These are phyloP conservation scores for Metellina segmentata DNA, from an alignment of 2,888 invertebrate genomes.

Conservation along the genomic window DNA sequence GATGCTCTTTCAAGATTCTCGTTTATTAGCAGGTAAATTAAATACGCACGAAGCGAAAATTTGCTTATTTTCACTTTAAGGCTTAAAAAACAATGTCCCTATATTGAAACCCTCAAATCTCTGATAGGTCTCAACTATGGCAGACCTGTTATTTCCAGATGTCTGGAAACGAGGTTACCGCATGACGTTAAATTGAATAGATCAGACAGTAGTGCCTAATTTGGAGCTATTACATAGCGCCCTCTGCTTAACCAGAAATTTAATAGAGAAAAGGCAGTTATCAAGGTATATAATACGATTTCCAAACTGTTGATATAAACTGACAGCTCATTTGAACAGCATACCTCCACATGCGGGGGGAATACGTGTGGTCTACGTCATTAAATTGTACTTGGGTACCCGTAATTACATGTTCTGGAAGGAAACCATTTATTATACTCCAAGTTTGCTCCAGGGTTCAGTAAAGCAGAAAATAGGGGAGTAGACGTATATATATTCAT, in stretches of 20 bases:
- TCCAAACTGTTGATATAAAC: not conserved
- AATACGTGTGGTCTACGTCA: not conserved
- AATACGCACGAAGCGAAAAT: too few species aligned
- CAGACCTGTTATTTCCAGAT: too few species aligned
- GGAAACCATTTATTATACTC: conserved; percentile 12
- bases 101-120: too few species aligned
- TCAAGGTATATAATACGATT: not conserved
- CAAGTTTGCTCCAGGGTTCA: not conserved
- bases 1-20: too few species aligned
- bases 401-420: conserved; percentile 1
- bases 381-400: not conserved
- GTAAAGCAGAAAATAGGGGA: not conserved
- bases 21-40: too few species aligned
- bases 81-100: too few species aligned
- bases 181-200: too few species aligned
- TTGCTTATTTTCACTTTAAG: too few species aligned
- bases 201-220: too few species aligned
- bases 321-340: not conserved
- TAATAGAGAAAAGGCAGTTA: not conserved
- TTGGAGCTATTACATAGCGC: not conserved
- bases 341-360: not conserved
- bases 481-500: too few species aligned
- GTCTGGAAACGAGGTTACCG: too few species aligned
- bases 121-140: too few species aligned
- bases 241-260: not conserved